These are phyloP conservation scores for Leguminivora glycinivorella DNA, from an alignment of 1,140 invertebrate genomes.

Conservation along the genomic window DNA sequence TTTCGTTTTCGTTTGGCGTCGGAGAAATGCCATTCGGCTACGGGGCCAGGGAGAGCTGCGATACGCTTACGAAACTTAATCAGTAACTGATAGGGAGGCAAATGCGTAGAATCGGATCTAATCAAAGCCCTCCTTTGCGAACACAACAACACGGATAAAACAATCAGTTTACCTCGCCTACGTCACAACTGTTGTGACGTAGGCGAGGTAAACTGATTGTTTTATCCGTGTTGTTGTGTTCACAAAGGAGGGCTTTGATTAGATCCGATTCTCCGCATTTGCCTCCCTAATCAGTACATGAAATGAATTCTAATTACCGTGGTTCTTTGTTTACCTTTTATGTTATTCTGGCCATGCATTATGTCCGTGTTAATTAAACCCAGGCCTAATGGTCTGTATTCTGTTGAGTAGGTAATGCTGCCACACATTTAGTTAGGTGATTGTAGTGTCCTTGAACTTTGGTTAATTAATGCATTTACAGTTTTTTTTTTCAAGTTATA, in stretches of 20 bases:
- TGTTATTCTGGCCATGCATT: neutral
- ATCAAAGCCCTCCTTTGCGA: neutral
- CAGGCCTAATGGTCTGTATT: neutral
- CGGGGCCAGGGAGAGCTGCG: too few relatives aligned
- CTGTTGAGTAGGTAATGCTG: neutral
- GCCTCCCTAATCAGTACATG: neutral
- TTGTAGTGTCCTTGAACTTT: too few relatives aligned
- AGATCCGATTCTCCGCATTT: neutral
- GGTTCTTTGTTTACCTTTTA: slow-evolving; percentile 2
- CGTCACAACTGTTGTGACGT: too few relatives aligned
- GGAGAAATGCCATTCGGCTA: too few relatives aligned
- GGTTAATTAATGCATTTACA: too few relatives aligned
- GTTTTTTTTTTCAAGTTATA: too few relatives aligned
- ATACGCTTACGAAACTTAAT: too few relatives aligned
- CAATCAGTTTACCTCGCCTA: too few relatives aligned
- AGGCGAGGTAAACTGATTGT: too few relatives aligned
- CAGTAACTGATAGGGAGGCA: neutral
- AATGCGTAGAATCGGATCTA: neutral
- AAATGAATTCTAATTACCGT: neutral
- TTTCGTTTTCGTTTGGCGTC: too few relatives aligned
- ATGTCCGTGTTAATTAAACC: neutral
- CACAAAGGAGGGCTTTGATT: neutral
- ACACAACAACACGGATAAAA: neutral
- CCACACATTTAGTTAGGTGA: too few relatives aligned
- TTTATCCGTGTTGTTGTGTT: neutral